Base-by-base conservation (phyloP, 2,113 vertebrate genomes). In the Paramisgurnus dabryanus region DNA sequence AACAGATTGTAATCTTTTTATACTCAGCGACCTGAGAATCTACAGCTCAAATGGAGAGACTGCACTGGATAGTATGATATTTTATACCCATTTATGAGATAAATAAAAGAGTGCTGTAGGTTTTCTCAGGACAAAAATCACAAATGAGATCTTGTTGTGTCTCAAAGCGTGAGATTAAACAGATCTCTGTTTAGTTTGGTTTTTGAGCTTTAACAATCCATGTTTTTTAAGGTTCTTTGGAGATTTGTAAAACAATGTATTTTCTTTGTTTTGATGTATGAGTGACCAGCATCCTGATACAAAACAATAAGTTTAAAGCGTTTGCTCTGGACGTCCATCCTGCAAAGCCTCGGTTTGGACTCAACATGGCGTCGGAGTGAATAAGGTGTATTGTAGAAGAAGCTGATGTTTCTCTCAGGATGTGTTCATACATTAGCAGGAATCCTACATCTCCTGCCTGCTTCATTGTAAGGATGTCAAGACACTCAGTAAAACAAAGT, bases 1-100 rank as follows among this genome's bases (percentile, higher is more conserved):
- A 67, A 34, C 73, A 76, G 67, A 80, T 69, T 2, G 8, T 40
- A 77, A 77, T 80, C 61, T 67, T 72, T 57, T 43, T 45, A 40
- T 60, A 27, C 40, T 17, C 18, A 69, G 41, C 40, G 41, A 57
- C 43, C 41, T 74, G 58, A 63, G 72, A 75, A 5, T 64, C 10
- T 68, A 9, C 4, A n/a, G 65, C 40, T 76, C 47, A n/a, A 53
- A 41, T 15, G 11, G 55, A 27, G 6, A 53, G 34, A n/a, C 12
- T 64, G 5, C 10, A 60, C 63, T 17, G n/a, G 9, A 67, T 11
- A 61, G 4, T 34, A 49, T 49, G 12, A 9, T 27, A 9, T 34
- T 43, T 18, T 73, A 43, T 39, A 45, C 55, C n/a, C 40, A 39
- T 53, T 55, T 47, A 4, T 45, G n/a, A 75, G 58, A 63, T 63